Evolutionary conservation across 2,888 invertebrate species (phyloP).

Genomic region (Tipula helvola): DNA sequence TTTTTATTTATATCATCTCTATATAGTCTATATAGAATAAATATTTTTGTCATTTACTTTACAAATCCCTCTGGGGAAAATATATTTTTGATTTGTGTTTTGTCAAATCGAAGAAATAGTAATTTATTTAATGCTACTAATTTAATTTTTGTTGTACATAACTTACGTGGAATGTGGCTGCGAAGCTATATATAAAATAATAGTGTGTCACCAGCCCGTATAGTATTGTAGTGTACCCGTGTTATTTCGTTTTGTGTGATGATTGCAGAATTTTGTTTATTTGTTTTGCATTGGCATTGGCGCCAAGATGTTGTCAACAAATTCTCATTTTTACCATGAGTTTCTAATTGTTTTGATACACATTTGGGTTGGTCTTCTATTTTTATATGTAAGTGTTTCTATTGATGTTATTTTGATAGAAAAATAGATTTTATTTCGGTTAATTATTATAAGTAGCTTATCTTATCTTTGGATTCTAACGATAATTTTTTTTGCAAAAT

Average conservation of each 20-base stretch:
- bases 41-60: not conserved
- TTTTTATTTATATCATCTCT: not conserved
- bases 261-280: not conserved
- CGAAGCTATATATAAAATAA: not conserved
- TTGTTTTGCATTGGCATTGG: not conserved
- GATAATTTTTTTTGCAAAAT: too few species aligned
- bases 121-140: not conserved
- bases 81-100: not conserved
- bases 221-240: not conserved
- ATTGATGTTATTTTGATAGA: not conserved
- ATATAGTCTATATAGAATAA: not conserved
- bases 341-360: not conserved
- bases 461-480: not conserved
- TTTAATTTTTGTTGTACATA: not conserved
- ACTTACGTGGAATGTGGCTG: not conserved
- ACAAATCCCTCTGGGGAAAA: not conserved
- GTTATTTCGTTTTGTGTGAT: not conserved
- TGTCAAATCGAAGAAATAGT: not conserved
- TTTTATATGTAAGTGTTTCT: not conserved
- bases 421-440: not conserved
- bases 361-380: not conserved
- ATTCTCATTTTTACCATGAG: not conserved
- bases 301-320: not conserved
- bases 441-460: not conserved
- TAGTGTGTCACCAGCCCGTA: not conserved